Conservation (phyloP, 2,113 vertebrate genomes). For the Shinisaurus crocodilurus region DNA sequence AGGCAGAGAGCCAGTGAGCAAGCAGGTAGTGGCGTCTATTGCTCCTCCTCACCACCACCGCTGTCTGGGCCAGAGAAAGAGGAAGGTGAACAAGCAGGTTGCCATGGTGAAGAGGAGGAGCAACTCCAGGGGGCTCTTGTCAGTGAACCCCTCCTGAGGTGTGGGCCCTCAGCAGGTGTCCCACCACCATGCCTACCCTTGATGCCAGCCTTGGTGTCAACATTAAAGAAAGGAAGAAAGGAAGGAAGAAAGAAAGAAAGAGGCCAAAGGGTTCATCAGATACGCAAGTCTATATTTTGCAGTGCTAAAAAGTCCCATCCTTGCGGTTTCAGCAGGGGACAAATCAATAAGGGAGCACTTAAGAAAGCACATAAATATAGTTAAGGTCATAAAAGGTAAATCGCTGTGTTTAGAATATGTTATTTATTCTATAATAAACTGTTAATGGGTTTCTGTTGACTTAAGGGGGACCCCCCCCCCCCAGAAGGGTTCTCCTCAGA, state of each 20-base stretch:
- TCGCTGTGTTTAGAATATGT: constrained; percentile 61
- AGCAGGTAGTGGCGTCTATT: no score
- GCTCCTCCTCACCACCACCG: no score
- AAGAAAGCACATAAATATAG: constrained; percentile 66
- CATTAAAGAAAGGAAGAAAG: constrained; percentile 28
- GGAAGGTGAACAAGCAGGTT: no score
- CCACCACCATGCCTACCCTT: no score
- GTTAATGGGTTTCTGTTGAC: constrained; percentile 60
- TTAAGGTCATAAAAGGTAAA: constrained; percentile 60
- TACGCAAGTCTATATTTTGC: constrained; percentile 70
- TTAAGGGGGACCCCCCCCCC: constrained; percentile 24
- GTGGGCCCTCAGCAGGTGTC: no score
- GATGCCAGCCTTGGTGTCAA: constrained; percentile 4
- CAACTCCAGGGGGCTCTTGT: no score
- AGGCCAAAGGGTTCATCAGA: constrained; percentile 59
- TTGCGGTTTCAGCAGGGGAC: constrained; percentile 63
- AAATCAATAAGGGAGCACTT: constrained; percentile 74
- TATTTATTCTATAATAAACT: constrained; percentile 67
- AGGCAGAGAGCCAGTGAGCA: no score
- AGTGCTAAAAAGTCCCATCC: constrained; percentile 53
- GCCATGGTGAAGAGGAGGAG: no score
- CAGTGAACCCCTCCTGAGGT: no score
- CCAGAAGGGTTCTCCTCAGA: background rate
- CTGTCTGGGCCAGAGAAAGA: no score
- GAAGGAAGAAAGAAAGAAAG: constrained; percentile 13